These are phyloP conservation scores for Hiodon tergisus DNA, from an alignment of 2,113 vertebrate species.

Conservation along the genomic window DNA sequence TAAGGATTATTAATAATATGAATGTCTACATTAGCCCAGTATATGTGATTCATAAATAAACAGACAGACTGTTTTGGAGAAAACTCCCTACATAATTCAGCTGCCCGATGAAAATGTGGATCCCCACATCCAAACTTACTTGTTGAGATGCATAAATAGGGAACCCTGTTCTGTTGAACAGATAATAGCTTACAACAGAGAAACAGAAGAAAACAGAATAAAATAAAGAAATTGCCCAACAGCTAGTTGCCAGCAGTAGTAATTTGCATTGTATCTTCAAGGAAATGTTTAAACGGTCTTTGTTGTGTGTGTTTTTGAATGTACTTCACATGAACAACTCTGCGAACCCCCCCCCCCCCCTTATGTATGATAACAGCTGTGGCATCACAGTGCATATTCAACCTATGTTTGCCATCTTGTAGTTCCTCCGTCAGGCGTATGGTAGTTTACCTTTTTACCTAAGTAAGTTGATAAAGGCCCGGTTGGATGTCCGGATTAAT, in stretches of 20 bases:
- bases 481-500: conserved; percentile 32
- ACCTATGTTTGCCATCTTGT: not conserved
- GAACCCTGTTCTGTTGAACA: not conserved
- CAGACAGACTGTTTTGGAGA: no score
- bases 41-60: not conserved
- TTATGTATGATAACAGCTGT: not conserved
- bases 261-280: not conserved
- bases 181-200: not conserved
- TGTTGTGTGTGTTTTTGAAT: not conserved
- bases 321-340: not conserved
- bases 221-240: not conserved
- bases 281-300: not conserved
- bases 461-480: conserved; percentile 2
- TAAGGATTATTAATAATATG: not conserved
- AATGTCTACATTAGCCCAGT: not conserved
- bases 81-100: conserved; percentile 1
- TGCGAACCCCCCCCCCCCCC: not conserved
- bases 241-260: not conserved
- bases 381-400: not conserved
- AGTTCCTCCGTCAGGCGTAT: not conserved
- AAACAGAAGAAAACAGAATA: not conserved
- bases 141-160: not conserved
- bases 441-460: not conserved
- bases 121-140: not conserved
- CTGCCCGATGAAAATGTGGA: conserved; percentile 10